phyloP scores from a whole-genome alignment of 2,797 vertebrate genomes.

The Epinephelus awoara region DNA sequence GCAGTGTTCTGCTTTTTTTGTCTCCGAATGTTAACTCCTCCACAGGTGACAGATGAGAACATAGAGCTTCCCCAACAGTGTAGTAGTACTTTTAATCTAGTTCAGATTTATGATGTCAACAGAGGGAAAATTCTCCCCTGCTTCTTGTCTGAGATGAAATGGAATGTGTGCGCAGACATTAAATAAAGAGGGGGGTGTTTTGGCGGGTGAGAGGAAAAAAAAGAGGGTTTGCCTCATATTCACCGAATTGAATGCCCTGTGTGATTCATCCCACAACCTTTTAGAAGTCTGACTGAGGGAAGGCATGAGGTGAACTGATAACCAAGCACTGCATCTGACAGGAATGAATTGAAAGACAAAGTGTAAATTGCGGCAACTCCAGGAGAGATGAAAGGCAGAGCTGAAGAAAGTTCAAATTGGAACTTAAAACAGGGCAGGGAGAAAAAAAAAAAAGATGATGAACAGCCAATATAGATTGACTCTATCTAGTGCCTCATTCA shows the following conservation, averaged over 20 bases:
- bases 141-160: slow-evolving; percentile 78
- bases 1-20: not conserved
- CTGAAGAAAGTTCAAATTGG: slow-evolving; percentile 82
- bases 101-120: slow-evolving; percentile 84
- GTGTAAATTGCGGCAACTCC: slow-evolving; percentile 82
- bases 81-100: slow-evolving; percentile 80
- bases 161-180: slow-evolving; percentile 76
- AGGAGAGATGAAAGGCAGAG: slow-evolving; percentile 80
- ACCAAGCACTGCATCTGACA: slow-evolving; percentile 76
- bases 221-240: slow-evolving; percentile 65
- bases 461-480: slow-evolving; percentile 85
- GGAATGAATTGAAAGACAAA: slow-evolving; percentile 80
- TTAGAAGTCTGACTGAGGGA: slow-evolving; percentile 73
- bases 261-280: slow-evolving; percentile 82
- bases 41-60: slow-evolving; percentile 81
- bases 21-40: slow-evolving; percentile 56
- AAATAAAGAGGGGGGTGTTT: slow-evolving; percentile 78
- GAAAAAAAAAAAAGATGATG: slow-evolving; percentile 74
- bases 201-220: slow-evolving; percentile 59
- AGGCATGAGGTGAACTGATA: slow-evolving; percentile 79
- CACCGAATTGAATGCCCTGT: slow-evolving; percentile 57
- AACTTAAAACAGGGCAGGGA: slow-evolving; percentile 78
- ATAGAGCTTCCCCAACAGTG: slow-evolving; percentile 71
- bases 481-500: slow-evolving; percentile 83
- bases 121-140: slow-evolving; percentile 76